Percentiles rank a stretch among this genome's conserved stretches.
Evolutionary conservation across 2,797 vertebrate genomes (phyloP).

Genomic region (Eidolon dupreanum): DNA sequence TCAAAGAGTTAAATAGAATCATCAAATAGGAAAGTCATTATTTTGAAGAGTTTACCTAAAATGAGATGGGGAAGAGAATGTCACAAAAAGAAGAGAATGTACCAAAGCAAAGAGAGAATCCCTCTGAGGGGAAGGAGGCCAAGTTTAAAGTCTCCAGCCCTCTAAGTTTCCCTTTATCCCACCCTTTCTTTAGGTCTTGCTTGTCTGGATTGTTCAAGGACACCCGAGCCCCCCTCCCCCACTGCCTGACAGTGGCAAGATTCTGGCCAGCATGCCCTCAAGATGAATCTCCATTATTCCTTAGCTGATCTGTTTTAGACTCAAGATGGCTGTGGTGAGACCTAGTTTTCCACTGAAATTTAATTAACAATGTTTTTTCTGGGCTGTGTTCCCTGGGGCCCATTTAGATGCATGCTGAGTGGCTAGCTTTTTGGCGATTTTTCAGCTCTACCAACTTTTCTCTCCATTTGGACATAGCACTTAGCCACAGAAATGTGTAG

Average conservation of each 20-base stretch:
- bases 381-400: not conserved
- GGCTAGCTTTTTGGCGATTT: not conserved
- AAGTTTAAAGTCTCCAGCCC: not conserved
- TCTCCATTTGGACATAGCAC: not conserved
- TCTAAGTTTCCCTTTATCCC: not conserved
- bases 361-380: conserved; percentile 32
- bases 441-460: conserved; percentile 21
- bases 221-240: not conserved
- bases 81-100: not conserved
- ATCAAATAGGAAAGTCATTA: not conserved
- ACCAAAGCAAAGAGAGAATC: not conserved
- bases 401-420: not conserved
- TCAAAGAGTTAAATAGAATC: not conserved
- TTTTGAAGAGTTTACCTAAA: not conserved
- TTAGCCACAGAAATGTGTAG: not conserved
- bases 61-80: not conserved
- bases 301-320: not conserved
- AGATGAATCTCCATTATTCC: not conserved
- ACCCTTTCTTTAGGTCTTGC: not conserved
- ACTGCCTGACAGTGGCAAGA: not conserved
- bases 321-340: conserved; percentile 31
- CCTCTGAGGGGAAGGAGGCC: not conserved
- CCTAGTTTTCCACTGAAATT: conserved; percentile 53
- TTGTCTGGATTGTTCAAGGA: not conserved
- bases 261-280: not conserved